Evolutionary conservation across 2,888 invertebrate species (phyloP), one percentile per base, ranked within the genome.

Genomic region (Lingula anatina): DNA sequence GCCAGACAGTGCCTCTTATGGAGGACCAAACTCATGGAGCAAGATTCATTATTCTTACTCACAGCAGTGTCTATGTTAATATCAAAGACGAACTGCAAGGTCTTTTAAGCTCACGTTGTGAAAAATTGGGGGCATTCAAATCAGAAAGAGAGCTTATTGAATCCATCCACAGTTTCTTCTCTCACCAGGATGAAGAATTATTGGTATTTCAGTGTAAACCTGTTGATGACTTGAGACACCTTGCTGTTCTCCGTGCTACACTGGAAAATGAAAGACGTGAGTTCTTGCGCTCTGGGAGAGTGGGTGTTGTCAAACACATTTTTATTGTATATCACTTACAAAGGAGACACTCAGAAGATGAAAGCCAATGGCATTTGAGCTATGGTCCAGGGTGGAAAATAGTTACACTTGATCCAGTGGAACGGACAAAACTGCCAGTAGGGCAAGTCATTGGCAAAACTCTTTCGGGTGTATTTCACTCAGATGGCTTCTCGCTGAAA

Each of bases 381-480:
- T 63, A 54, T 43, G 37, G 60, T 2, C 50, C 51, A 24, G 56
- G 49, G 1, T 64, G 64, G 57, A 55, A 54, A 21, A 28, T 62
- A 4, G 53, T 57, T 2, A 51, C 50, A 15, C 20, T 62, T 2
- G 64, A 64, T 37, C 46, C 41, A 21, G 23, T 61, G 7, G 56
- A 53, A 31, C 25, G 38, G 26, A 56, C 58, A n/a, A 35, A 7
- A 15, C 45, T 57, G 2, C 47, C 9, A 15, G 31, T 9, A 15
- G 15, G 15, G 31, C 31, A 31, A 31, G 31, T 31, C 9, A 31
- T 48, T 5, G 37, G 38, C 1, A 12, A 18, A 7, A 39, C 50
- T 2, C 31, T 58, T 7, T 20, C 27, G 7, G 55, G 59, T 2
- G 48, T 60, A 3, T 31, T 60, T 5, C 7, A 47, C n/a, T n/a